Conservation (phyloP, 2,113 vertebrate species). For the Sakesphorus luctuosus region DNA sequence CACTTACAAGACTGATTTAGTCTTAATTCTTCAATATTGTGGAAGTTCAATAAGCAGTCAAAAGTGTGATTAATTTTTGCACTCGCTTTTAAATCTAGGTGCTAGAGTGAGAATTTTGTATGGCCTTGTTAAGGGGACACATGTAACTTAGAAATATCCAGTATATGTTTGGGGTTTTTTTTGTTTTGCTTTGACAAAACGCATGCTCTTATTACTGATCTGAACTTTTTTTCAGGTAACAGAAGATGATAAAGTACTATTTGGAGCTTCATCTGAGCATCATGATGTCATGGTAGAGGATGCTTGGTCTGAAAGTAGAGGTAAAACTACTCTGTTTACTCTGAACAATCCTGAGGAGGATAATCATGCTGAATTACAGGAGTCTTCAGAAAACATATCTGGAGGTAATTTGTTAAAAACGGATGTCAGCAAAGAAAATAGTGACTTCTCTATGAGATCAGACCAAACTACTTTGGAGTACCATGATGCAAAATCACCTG, state of each 20-base stretch:
- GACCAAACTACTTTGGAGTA: slow-evolving; percentile 86
- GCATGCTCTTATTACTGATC: background rate
- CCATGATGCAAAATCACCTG: slow-evolving; percentile 80
- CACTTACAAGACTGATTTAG: background rate
- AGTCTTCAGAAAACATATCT: background rate
- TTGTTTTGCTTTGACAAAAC: background rate
- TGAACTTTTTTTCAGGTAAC: slow-evolving; percentile 30
- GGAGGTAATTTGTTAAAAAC: slow-evolving; percentile 55
- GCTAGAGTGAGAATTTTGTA: background rate
- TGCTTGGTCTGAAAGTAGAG: slow-evolving; percentile 57
- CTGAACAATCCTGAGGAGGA: background rate
- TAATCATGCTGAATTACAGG: background rate
- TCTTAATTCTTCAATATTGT: background rate
- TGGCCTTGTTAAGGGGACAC: background rate
- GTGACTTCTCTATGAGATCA: slow-evolving; percentile 75
- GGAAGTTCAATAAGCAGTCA: background rate
- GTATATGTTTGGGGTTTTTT: background rate
- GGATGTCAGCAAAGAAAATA: slow-evolving; percentile 73
- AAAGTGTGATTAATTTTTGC: background rate
- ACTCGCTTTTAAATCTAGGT: background rate
- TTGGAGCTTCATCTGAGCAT: slow-evolving; percentile 44
- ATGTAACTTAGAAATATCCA: accelerated
- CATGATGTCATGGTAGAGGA: slow-evolving; percentile 1
- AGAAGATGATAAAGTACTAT: slow-evolving; percentile 19
- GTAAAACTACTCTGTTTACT: slow-evolving; percentile 6